A percentile compares a stretch with the other conserved stretches of the same genome.
These are phyloP conservation scores for Odontomyia ornata DNA, from an alignment of 2,888 invertebrate species.

Conservation along the genomic window DNA sequence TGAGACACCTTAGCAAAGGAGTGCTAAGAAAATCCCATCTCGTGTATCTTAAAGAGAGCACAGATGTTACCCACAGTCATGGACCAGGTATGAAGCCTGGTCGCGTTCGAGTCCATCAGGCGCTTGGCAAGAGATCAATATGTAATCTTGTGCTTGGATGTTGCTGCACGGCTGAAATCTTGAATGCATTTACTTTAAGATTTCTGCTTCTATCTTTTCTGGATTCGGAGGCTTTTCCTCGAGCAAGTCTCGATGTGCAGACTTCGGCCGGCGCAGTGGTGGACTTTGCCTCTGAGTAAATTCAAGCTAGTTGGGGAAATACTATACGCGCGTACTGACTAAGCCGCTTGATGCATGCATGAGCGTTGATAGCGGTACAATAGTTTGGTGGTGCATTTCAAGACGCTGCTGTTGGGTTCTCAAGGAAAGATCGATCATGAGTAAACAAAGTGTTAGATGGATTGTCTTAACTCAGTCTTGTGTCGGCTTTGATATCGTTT, in stretches of 20 bases:
- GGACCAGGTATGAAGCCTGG: conserved; percentile 17
- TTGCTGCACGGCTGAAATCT: conserved; percentile 1
- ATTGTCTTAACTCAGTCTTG: conserved; percentile 38
- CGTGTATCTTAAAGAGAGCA: background rate
- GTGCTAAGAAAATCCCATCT: too few species aligned
- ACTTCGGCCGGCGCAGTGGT: background rate
- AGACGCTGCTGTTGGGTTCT: conserved; percentile 31
- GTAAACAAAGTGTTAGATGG: conserved; percentile 42
- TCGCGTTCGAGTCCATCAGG: background rate
- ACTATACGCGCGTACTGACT: conserved; percentile 7
- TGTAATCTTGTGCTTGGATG: background rate
- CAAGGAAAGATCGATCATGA: conserved; percentile 40
- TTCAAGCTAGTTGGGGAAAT: conserved; percentile 33
- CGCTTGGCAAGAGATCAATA: conserved; percentile 29
- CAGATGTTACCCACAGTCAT: background rate
- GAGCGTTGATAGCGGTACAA: conserved; percentile 23
- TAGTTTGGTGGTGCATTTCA: conserved; percentile 20
- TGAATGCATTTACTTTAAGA: conserved; percentile 32
- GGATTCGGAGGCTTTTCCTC: conserved; percentile 30
- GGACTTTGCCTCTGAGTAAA: background rate
- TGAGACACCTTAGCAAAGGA: too few species aligned
- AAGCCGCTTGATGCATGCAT: conserved; percentile 35
- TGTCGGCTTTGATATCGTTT: conserved; percentile 36
- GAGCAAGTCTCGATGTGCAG: background rate
- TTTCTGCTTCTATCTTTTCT: conserved; percentile 18